These are phyloP conservation scores for Caerostris darwini DNA, from an alignment of 1,140 invertebrate species.

Conservation along the genomic window DNA sequence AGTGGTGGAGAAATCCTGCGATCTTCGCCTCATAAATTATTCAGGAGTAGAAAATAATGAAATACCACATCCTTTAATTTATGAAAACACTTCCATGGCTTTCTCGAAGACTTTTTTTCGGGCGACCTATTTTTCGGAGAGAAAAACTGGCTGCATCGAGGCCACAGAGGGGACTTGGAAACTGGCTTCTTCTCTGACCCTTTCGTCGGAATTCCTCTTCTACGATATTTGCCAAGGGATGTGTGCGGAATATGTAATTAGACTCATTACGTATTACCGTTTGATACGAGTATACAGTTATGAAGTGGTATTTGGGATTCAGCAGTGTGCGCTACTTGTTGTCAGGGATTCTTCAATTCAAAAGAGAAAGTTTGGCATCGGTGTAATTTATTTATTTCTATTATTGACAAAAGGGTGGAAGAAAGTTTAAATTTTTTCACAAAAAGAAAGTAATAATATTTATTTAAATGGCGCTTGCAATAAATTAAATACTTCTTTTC, in stretches of 20 bases:
- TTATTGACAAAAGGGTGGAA: no score
- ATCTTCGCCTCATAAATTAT: constrained; percentile 24
- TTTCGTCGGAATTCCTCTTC: background rate
- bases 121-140: background rate
- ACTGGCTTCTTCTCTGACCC: constrained; percentile 21
- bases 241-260: background rate
- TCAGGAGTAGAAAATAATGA: constrained; percentile 30
- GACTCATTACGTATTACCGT: background rate
- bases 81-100: background rate
- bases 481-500: no score
- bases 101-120: background rate
- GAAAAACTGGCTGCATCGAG: constrained; percentile 9
- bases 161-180: constrained; percentile 18
- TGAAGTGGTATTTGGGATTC: no score
- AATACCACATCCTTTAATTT: constrained; percentile 32
- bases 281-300: background rate
- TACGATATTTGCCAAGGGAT: background rate
- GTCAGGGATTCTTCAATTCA: no score
- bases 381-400: no score
- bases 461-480: no score
- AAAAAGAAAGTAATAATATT: no score
- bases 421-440: no score
- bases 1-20: constrained; percentile 10
- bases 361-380: no score
- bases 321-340: no score